These are phyloP conservation scores for Antheraea yamamai DNA, from an alignment of 2,888 invertebrate genomes.

Conservation along the genomic window DNA sequence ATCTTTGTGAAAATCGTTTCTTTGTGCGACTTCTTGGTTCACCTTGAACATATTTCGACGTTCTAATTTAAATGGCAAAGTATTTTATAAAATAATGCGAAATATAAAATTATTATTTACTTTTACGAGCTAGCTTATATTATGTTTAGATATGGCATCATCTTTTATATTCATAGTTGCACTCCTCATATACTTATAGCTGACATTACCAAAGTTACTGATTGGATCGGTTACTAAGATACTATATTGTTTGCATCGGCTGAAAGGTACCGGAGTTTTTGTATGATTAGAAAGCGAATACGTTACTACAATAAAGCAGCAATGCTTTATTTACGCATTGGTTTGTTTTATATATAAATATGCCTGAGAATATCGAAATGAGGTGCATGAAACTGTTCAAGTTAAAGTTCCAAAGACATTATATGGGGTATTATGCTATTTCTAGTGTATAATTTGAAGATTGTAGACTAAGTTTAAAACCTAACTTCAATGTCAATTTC, in stretches of 20 bases:
- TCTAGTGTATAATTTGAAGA: not conserved
- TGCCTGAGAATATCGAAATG: not conserved
- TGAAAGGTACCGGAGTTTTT: not conserved
- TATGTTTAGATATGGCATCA: not conserved
- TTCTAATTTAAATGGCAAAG: slow-evolving; percentile 11
- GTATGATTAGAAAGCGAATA: not conserved
- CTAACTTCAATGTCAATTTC: too few relatives aligned
- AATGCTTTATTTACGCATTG: too few relatives aligned
- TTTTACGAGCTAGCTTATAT: not conserved
- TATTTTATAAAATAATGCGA: slow-evolving; percentile 7
- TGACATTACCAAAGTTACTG: not conserved
- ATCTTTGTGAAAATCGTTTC: slow-evolving; percentile 3
- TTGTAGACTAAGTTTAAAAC: too few relatives aligned
- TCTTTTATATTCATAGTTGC: not conserved
- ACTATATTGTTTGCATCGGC: not conserved
- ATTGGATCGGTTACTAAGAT: not conserved
- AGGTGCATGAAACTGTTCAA: not conserved
- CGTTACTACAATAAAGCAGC: not conserved
- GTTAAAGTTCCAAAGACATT: not conserved
- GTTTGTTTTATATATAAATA: not conserved
- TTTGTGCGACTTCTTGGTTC: not conserved
- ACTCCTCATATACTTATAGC: not conserved
- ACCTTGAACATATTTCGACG: slow-evolving; percentile 6
- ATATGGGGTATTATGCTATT: not conserved
- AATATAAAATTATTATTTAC: not conserved